Evolutionary conservation across 2,888 invertebrate species (phyloP), one percentile per base, ranked within the genome.

Genomic region (Bunonema sp.): DNA sequence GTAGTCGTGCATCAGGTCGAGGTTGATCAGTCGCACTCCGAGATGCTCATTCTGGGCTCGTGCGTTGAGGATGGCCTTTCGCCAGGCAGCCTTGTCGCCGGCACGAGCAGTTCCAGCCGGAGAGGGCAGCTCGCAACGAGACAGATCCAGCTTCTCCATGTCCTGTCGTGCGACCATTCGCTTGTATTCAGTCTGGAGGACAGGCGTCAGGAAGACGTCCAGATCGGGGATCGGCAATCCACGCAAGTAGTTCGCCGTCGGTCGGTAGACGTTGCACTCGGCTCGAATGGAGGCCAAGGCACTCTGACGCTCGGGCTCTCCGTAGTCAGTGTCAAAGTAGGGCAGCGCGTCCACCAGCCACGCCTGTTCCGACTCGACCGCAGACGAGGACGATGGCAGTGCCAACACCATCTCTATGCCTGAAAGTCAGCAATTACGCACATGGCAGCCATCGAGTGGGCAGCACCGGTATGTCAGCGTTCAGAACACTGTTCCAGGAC

Each of bases 231-330:
- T 72, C 4, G 82, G 79, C 32, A 87, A 69, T 61, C 82, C 79
- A 69, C 91, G 91, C 48, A 97, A 71, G 70, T 97, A 97, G 73
- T 97, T 93, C 71, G 93, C 93, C 0, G 93, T 93, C 0, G 91
- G 91, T 47, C 91, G 77, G 69, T 89, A 97, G 15, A 50, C 46
- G 43, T 88, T 78, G 42, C 89, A 93, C 76, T 97, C 93, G 70
- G 97, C 93, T 71, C 97, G 93, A 0, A 97, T 89, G 80, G 97
- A 82, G 7, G 85, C 83, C 61, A 88, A 73, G 0, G 91, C 91
- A 84, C 52, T 42, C 41, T 62, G 58, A 8, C 61, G 46, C 33
- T 57, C 58, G 15, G 41, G 22, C 30, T 63, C 63, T 24, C 55
- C 57, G 45, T 62, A 62, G 8, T 59, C 51, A 2, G 50, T 49